Evolutionary conservation across 2,888 invertebrate species (phyloP).

Genomic region (Hypercompe scribonia): DNA sequence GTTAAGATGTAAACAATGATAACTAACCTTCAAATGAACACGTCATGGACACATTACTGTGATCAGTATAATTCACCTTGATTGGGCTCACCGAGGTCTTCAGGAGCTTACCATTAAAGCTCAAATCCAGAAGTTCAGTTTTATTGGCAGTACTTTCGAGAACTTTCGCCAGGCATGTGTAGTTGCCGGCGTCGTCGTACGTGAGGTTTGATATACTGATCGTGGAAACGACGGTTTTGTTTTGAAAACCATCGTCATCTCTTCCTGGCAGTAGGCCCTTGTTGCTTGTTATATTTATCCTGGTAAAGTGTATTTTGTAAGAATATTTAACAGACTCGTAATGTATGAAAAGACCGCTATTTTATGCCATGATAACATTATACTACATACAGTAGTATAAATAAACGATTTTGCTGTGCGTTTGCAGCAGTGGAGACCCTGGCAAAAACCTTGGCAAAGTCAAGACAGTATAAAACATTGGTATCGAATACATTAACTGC

Average conservation of each 20-base stretch:
- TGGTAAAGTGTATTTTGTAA: conserved; percentile 35
- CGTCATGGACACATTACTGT: conserved; percentile 58
- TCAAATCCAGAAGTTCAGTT: conserved; percentile 60
- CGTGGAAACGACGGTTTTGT: conserved; percentile 59
- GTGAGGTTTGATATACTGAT: conserved; percentile 65
- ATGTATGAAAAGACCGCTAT: not conserved
- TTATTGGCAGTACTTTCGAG: conserved; percentile 46
- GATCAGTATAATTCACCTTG: conserved; percentile 58
- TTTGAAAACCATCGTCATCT: conserved; percentile 63
- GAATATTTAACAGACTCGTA: not conserved
- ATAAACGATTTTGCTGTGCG: not conserved
- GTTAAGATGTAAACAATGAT: not conserved
- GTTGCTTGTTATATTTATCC: conserved; percentile 57
- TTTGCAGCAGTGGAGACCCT: not conserved
- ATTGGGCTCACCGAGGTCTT: conserved; percentile 59
- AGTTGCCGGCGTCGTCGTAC: conserved; percentile 69
- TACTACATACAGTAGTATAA: not conserved
- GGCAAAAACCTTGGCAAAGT: not conserved
- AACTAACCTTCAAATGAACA: conserved; percentile 78
- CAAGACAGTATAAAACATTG: not conserved
- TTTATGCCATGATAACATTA: not conserved
- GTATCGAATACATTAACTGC: not conserved
- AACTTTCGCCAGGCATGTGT: conserved; percentile 65
- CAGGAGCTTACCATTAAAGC: conserved; percentile 63
- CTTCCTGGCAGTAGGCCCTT: conserved; percentile 48